Conservation (phyloP, 2,113 vertebrate genomes). For the Nymphicus hollandicus region DNA sequence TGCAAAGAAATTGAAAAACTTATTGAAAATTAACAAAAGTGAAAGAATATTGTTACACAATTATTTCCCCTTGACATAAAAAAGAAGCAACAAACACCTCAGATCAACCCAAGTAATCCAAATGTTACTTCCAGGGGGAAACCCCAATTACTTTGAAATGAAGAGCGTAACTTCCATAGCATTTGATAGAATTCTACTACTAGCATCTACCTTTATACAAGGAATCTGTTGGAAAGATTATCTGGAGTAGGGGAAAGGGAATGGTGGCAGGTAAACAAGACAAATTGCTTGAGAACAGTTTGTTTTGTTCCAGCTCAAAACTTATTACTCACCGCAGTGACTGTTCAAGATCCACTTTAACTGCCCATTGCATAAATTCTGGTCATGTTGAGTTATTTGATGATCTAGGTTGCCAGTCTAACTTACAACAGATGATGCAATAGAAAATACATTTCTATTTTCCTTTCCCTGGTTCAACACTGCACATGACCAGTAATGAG, state of each 20-base stretch:
- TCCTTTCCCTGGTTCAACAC: slow-evolving; percentile 1
- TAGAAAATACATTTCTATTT: slow-evolving; percentile 6
- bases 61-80: background rate
- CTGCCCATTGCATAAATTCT: slow-evolving; percentile 38
- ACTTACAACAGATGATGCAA: slow-evolving; percentile 17
- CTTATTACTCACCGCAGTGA: background rate
- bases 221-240: background rate
- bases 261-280: background rate
- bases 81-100: background rate
- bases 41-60: background rate
- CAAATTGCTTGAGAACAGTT: slow-evolving; percentile 18
- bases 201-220: background rate
- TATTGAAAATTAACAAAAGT: background rate
- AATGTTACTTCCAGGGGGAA: background rate
- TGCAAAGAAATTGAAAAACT: background rate
- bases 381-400: slow-evolving; percentile 4
- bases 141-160: background rate
- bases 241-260: background rate
- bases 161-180: background rate
- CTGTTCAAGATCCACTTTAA: slow-evolving; percentile 11
- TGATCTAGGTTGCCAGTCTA: background rate
- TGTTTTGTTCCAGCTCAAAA: slow-evolving; percentile 50
- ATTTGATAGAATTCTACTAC: background rate
- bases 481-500: background rate
- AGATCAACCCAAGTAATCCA: background rate